phyloP scores from a whole-genome alignment of 2,888 invertebrate genomes.

The Brachynemurus nebulosus region DNA sequence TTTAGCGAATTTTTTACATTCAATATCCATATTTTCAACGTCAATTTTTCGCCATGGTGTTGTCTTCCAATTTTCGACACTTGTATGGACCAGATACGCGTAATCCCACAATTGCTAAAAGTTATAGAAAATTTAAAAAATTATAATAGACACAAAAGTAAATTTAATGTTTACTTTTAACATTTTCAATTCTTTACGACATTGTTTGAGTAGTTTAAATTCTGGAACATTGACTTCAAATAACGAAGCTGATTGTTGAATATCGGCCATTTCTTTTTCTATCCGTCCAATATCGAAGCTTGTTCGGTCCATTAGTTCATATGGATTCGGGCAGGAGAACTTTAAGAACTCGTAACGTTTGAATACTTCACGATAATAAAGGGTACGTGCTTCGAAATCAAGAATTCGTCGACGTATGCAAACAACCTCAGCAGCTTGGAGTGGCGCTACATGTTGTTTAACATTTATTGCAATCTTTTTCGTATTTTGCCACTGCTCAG shows the following conservation, averaged over 20 bases:
- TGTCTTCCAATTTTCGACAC: constrained; percentile 93
- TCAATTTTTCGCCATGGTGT: constrained; percentile 95
- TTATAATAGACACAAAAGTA: background rate
- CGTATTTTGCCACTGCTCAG: constrained; percentile 90
- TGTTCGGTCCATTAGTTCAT: constrained; percentile 60
- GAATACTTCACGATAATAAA: constrained; percentile 78
- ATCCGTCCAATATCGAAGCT: constrained; percentile 63
- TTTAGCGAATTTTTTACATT: constrained; percentile 95
- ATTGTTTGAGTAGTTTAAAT: constrained; percentile 83
- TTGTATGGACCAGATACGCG: constrained; percentile 73
- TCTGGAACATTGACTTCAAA: constrained; percentile 94
- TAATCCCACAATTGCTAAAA: constrained; percentile 90
- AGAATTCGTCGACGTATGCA: constrained; percentile 76
- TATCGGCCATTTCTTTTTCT: constrained; percentile 73
- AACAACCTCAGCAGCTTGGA: constrained; percentile 88
- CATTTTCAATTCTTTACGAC: constrained; percentile 79
- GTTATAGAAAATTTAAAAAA: background rate
- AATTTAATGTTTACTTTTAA: constrained; percentile 47
- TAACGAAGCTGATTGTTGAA: constrained; percentile 79
- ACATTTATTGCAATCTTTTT: constrained; percentile 84
- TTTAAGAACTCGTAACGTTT: constrained; percentile 63
- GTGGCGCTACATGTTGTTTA: constrained; percentile 87
- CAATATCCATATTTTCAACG: constrained; percentile 97
- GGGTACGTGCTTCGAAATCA: constrained; percentile 71
- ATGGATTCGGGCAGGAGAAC: constrained; percentile 60